Base-by-base conservation (phyloP, 2,797 vertebrate species). In the Coranthus polyacanthus region DNA sequence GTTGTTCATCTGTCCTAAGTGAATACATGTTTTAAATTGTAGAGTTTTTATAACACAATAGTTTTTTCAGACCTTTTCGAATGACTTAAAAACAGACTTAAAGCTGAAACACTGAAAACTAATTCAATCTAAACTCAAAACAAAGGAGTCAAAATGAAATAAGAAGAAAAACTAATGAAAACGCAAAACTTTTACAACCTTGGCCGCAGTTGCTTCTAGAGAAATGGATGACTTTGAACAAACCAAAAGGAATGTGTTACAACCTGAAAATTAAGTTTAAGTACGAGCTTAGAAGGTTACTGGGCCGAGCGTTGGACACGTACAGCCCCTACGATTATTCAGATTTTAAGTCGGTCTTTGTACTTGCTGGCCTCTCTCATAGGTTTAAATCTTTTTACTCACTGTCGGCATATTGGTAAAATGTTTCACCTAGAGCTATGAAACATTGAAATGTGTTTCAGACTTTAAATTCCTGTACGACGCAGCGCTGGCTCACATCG, bases 161-260 rank as follows among this genome's bases (percentile, higher is more conserved):
- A 32, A 9, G 29, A 32, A 32, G 8, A 32, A 26, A 26, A 26
- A 32, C 3, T 1, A 32, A 9, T 32, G 29, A 26, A 26, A 26
- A 26, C 3, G 7, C 7, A 3, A 32, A 9, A 32, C 29, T 10
- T 9, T 32, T 1, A 32, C 10, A 9, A 32, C 29, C 9, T 32
- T 32, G 29, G 29, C 59, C 56, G 38, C 46, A 65, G 55, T 36
- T 38, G 65, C 44, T 69, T 34, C 56, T 56, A 46, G 38, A 49
- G 21, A 77, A 60, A 70, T 13, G n/a, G 46, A 50, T 49, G 61
- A 51, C 17, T 38, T 55, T 47, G 51, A 56, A 68, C 29, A 74
- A 47, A 57, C 69, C 51, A 39, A 22, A 5, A 72, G 67, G 54
- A 78, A 75, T 54, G 38, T 58, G 37, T 65, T 59, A 12, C 41